phyloP scores from a whole-genome alignment of 2,113 vertebrate genomes.

The Ctenodactylus gundi region DNA sequence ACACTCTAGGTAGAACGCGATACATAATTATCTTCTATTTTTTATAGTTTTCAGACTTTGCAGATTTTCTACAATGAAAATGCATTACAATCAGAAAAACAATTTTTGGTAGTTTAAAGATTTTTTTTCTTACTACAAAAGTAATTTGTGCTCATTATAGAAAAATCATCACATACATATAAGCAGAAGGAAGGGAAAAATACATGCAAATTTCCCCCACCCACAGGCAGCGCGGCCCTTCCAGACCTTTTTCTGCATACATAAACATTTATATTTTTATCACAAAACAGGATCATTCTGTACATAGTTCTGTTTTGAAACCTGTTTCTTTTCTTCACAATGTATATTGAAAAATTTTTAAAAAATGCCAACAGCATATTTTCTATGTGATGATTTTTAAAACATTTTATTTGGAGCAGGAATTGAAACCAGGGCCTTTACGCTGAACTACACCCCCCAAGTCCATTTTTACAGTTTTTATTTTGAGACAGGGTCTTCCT shows the following conservation, averaged over 20 bases:
- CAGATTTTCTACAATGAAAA: conserved; percentile 74
- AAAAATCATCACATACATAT: conserved; percentile 75
- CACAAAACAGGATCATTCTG: conserved; percentile 73
- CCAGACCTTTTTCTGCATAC: conserved; percentile 76
- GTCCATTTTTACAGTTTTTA: too few relatives aligned
- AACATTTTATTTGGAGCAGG: too few relatives aligned
- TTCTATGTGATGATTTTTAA: conserved; percentile 34
- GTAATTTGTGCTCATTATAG: conserved; percentile 79
- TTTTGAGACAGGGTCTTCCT: too few relatives aligned
- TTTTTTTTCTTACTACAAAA: conserved; percentile 75
- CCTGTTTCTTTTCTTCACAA: conserved; percentile 46
- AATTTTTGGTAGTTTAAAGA: conserved; percentile 71
- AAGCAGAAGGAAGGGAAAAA: conserved; percentile 74
- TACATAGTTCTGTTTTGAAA: conserved; percentile 72
- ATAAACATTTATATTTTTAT: conserved; percentile 79
- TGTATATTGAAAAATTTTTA: conserved; percentile 51
- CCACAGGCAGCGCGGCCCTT: conserved; percentile 69
- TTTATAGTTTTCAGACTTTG: conserved; percentile 74
- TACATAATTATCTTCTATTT: conserved; percentile 71
- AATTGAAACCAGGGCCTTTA: too few relatives aligned
- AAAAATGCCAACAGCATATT: conserved; percentile 49
- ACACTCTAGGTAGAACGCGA: conserved; percentile 52
- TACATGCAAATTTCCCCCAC: conserved; percentile 77
- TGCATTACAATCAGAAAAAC: conserved; percentile 75
- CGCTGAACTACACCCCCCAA: too few relatives aligned